Conservation (phyloP, 1,140 invertebrate species). For the Elymnias hypermnestra region DNA sequence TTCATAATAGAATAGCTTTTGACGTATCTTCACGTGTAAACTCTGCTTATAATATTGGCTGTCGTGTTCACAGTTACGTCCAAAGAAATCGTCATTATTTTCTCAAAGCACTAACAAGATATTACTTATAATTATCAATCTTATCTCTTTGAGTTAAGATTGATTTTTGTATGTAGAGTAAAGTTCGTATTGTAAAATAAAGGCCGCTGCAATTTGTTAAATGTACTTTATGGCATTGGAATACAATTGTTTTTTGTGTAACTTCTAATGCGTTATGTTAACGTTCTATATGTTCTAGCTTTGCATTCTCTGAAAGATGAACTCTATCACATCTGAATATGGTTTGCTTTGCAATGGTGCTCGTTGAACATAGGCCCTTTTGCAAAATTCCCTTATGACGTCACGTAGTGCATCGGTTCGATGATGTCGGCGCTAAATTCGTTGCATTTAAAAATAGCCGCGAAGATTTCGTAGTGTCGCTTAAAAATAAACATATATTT, state of each 20-base stretch:
- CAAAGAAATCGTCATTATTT: constrained; percentile 20
- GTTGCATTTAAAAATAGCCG: constrained; percentile 17
- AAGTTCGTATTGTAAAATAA: too few species aligned
- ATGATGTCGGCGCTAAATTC: constrained; percentile 22
- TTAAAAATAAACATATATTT: constrained; percentile 16
- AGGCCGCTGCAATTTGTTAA: too few species aligned
- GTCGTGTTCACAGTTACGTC: constrained; percentile 18
- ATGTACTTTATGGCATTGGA: too few species aligned
- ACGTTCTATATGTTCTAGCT: neutral
- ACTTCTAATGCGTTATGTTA: too few species aligned
- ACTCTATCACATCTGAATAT: neutral
- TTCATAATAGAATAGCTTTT: too few species aligned
- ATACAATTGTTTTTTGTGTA: constrained; percentile 6
- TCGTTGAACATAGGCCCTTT: neutral
- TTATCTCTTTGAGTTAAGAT: too few species aligned
- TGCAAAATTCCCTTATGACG: constrained; percentile 3
- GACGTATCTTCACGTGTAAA: constrained; percentile 6
- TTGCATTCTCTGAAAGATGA: neutral
- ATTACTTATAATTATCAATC: neutral
- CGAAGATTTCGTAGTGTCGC: constrained; percentile 15
- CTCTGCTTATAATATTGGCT: constrained; percentile 18
- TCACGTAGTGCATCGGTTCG: constrained; percentile 21
- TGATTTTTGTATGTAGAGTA: too few species aligned
- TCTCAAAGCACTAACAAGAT: constrained; percentile 2
- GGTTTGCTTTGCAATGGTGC: too few species aligned